These are phyloP conservation scores for Trichomycterus rosablanca DNA, from an alignment of 2,113 vertebrate species.

Conservation along the genomic window DNA sequence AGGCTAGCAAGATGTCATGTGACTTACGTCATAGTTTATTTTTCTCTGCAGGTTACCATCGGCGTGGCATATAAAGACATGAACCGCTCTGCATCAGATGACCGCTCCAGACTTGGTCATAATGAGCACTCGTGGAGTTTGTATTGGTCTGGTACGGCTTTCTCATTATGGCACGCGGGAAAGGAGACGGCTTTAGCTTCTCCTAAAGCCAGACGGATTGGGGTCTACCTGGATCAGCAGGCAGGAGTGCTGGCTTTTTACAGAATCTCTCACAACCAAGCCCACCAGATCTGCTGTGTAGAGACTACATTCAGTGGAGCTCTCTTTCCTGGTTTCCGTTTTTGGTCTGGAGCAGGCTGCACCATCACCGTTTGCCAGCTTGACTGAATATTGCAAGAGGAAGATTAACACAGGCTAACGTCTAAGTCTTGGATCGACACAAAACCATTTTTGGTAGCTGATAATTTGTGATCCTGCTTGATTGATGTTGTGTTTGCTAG, in stretches of 20 bases:
- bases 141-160: slow-evolving; percentile 67
- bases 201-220: slow-evolving; percentile 57
- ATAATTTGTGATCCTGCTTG: background rate
- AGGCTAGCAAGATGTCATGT: no score
- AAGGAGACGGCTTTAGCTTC: slow-evolving; percentile 55
- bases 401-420: no score
- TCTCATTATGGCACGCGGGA: slow-evolving; percentile 63
- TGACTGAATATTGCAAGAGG: slow-evolving; percentile 29
- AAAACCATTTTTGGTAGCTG: no score
- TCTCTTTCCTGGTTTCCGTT: slow-evolving; percentile 65
- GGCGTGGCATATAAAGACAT: slow-evolving; percentile 64
- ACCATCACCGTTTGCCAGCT: slow-evolving; percentile 56
- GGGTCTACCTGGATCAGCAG: slow-evolving; percentile 69
- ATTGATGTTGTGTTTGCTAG: background rate
- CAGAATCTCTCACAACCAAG: slow-evolving; percentile 52
- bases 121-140: slow-evolving; percentile 67
- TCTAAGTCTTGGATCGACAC: no score
- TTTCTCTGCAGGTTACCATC: slow-evolving; percentile 55
- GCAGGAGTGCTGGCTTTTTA: slow-evolving; percentile 66
- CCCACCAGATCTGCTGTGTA: slow-evolving; percentile 59
- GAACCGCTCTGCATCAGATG: slow-evolving; percentile 51
- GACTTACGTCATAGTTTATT: no score
- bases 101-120: slow-evolving; percentile 64
- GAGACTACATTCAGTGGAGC: slow-evolving; percentile 56
- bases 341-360: slow-evolving; percentile 59